Evolutionary conservation across 2,888 invertebrate genomes (phyloP).

Genomic region (Phyllotreta striolata): DNA sequence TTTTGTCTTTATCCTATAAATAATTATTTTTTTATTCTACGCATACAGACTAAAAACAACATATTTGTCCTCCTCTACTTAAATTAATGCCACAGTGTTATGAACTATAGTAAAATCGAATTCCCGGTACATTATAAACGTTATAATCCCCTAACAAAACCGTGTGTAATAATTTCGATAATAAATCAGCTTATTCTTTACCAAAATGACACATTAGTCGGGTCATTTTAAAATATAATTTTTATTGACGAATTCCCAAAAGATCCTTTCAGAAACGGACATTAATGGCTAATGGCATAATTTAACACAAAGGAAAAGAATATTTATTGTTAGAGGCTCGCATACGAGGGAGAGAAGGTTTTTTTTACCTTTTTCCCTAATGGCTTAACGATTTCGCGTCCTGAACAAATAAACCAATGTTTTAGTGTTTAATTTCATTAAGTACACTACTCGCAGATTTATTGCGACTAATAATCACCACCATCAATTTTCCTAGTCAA

Average conservation of each 20-base stretch:
- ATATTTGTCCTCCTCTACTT: background rate
- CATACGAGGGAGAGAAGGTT: background rate
- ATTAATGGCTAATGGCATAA: constrained; percentile 3
- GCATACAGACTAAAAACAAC: too few relatives aligned
- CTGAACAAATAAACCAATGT: too few relatives aligned
- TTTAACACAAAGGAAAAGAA: background rate
- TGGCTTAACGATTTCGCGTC: too few relatives aligned
- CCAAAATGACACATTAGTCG: background rate
- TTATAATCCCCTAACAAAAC: constrained; percentile 8
- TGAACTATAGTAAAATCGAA: background rate
- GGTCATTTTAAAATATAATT: background rate
- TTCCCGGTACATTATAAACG: constrained; percentile 3
- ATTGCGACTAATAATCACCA: background rate
- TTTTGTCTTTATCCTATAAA: too few relatives aligned
- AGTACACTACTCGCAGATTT: too few relatives aligned
- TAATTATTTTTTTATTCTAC: too few relatives aligned
- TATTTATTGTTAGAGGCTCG: background rate
- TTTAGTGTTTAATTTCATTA: too few relatives aligned
- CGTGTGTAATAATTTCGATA: constrained; percentile 8
- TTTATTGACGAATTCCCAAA: constrained; percentile 10
- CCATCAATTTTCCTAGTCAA: background rate
- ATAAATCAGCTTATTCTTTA: constrained; percentile 11
- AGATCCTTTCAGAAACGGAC: background rate
- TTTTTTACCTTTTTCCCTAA: too few relatives aligned
- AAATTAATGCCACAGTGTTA: background rate